Base-by-base conservation (phyloP, 1,140 invertebrate species). In the Lepidostoma basale region DNA sequence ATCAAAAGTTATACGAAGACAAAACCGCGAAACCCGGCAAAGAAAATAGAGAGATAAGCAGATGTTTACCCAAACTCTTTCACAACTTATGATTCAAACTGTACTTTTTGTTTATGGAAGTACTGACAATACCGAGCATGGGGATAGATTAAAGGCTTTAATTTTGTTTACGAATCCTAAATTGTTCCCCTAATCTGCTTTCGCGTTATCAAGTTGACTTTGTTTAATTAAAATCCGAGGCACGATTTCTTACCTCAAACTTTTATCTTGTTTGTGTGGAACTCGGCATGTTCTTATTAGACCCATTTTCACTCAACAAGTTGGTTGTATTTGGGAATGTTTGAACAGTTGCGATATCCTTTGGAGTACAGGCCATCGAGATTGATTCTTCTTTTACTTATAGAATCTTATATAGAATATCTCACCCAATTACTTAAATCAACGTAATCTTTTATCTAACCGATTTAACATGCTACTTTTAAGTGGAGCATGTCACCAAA, bases 201-300 rank as follows among this genome's bases (percentile, higher is more conserved):
- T 26, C 36, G 39, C 23, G 56, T 60, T 60, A 60, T 60, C 56
- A 60, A 60, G 36, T 56, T 42, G 56, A 60, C 56, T 60, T 60
- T 60, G 56, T 60, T 60, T 60, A 60, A 60, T 60, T 60, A 60
- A 60, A 60, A 60, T 42, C 22, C 56, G 36, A 42, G 23, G 16
- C 33, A 60, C 23, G 56, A 60, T 60, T 40, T 42, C 56, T 60
- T 60, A 60, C 18, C 56, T 60, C 36, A 20, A 60, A 60, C 56
- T 60, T 42, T 60, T 60, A 60, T 60, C 56, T 60, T 60, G 56
- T 60, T 60, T 60, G 56, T 60, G 23, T 60, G 56, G 33, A 42
- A n/a, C 56, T 14, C 14, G 42, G 36, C 56, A 25, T 25, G 22
- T 39, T 42, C 22, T 39, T 42, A 28, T 56, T 54, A 54, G 10